Base-by-base conservation (phyloP, 2,888 invertebrate genomes). In the Parnassius apollo region DNA sequence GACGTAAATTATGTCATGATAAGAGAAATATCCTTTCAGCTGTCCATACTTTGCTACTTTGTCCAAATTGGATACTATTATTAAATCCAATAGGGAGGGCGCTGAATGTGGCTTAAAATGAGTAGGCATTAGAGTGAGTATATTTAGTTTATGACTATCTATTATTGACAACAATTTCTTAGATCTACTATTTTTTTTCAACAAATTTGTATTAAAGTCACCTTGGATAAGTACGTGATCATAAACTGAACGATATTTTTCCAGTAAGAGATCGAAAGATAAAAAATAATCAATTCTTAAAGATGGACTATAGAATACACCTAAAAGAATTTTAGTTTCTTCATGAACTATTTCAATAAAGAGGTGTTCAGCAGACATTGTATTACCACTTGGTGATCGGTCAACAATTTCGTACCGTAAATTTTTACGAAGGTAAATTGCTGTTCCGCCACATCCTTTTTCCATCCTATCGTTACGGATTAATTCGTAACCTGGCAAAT, bases 1-100 rank as follows among this genome's bases (percentile, higher is more conserved):
- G 18, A 59, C 49, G n/a, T 51, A 68, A n/a, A 68, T 61, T 3
- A 64, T 51, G 45, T 67, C 64, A 42, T 67, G 68, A 57, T 66
- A 65, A 11, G 66, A 66, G 22, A 65, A 67, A 44, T 51, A 54
- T 51, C 63, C 57, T 11, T 1, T 59, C 42, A 49, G 54, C 46
- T 68, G 68, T 11, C 65, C 64, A 50, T 59, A 54, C 25, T 42
- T 61, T 12, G 58, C 60, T 10, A 66, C 65, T 2, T 55, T 54
- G 9, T 62, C 44, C 11, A 46, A 22, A 22, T 58, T 55, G 2
- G 67, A 66, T 42, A 65, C 57, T 8, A 68, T 62, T 1, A 66
- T 64, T 10, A 66, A n/a, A 62, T 70, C 66, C n/a, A 66, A 52
- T 2, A 61, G 54, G 22, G 65, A 64, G 35, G 35, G 35, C 4